Evolutionary conservation across 1,140 invertebrate species (phyloP), one percentile per base, ranked within the genome.

Genomic region (Sminthurinus signatus): DNA sequence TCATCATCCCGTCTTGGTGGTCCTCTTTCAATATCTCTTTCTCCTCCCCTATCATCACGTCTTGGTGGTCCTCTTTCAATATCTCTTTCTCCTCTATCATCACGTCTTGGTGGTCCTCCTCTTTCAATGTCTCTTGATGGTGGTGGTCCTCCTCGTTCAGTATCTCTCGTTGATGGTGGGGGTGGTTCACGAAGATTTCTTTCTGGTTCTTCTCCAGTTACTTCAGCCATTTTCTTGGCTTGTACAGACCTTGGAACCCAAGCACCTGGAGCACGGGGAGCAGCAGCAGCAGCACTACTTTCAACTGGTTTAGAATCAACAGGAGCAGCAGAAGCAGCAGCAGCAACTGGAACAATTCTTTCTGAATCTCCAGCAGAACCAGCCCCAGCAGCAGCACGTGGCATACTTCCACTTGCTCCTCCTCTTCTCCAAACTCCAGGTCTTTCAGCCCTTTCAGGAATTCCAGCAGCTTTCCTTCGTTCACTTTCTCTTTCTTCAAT

Each of bases 31-130:
- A 23, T 15, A 27, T 23, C 50, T 21, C 44, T 46, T 4, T 46
- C 44, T 39, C 8, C 8, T 8, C 21, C 8, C 46, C 8, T 8
- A 14, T 48, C 46, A 3, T 61, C 62, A 31, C 60, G 44, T 12
- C 74, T 68, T 25, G 74, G 74, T 56, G 65, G 64, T 55, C 69
- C 72, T 17, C 50, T 14, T 8, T 52, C 50, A 5, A 25, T 15
- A 3, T 3, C 14, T 10, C 14, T 14, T 8, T 23, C 50, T 27
- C 10, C 8, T n/a, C 25, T 28, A 5, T 25, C 72, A 3, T 61
- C 62, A 31, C 60, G 44, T 12, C 74, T 68, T 25, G 74, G 74
- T 56, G 65, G 64, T 55, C 69, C 72, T 19, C 72, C 31, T 21
- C 48, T 52, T 66, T 69, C 68, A 0, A 70, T 15, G 50, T 63